A percentile compares a stretch with the other conserved stretches of the same genome.
Conservation (phyloP, 2,797 vertebrate genomes). For the Mormyrus proboscirostris region DNA sequence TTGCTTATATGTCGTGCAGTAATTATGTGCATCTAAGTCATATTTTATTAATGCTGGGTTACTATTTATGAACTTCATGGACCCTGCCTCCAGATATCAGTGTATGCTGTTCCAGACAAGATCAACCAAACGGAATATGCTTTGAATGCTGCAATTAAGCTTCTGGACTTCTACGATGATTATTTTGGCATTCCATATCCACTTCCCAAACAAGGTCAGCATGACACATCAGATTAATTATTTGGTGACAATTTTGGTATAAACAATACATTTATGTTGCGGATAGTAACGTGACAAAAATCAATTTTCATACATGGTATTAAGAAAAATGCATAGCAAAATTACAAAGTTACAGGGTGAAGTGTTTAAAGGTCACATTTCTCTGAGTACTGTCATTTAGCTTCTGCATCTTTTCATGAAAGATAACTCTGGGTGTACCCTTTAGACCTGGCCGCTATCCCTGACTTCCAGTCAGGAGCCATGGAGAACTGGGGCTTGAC, state of each 20-base stretch:
- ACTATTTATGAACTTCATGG: background rate
- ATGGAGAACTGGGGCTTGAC: conserved; percentile 97
- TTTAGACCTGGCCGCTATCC: conserved; percentile 83
- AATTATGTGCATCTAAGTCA: background rate
- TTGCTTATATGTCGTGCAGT: background rate
- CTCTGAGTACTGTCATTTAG: background rate
- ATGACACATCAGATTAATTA: background rate
- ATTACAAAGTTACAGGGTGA: background rate
- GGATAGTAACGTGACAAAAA: background rate
- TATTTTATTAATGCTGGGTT: background rate
- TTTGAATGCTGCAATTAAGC: conserved; percentile 74
- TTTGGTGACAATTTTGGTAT: background rate
- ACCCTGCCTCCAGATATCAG: conserved; percentile 62
- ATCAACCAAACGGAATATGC: conserved; percentile 77
- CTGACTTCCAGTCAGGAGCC: conserved; percentile 83
- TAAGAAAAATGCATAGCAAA: background rate
- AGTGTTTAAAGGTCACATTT: background rate
- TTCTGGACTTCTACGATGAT: conserved; percentile 86
- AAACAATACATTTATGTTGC: background rate
- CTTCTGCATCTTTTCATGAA: background rate
- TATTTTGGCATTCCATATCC: conserved; percentile 87
- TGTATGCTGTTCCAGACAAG: conserved; percentile 78
- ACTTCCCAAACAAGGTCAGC: conserved; percentile 79
- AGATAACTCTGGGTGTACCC: background rate
- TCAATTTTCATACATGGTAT: background rate